Conservation (phyloP, 2,113 vertebrate genomes). For the Xiphophorus maculatus region DNA sequence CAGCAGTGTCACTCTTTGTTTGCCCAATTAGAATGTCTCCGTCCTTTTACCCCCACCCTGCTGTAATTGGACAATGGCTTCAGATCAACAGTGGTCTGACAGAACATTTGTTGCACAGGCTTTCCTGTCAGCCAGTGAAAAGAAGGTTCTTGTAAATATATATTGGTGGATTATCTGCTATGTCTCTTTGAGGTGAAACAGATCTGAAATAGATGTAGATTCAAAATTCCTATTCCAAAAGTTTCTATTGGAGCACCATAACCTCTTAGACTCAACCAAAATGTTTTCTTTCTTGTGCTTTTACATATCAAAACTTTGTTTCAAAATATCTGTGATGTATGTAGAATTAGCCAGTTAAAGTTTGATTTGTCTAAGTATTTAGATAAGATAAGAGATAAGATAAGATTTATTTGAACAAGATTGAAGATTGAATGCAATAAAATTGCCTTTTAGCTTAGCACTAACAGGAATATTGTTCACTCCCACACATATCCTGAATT, state of each 20-base stretch:
- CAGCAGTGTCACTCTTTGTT: constrained; percentile 61
- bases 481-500: constrained; percentile 16
- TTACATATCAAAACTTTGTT: neutral
- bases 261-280: neutral
- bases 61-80: constrained; percentile 64
- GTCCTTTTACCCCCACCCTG: constrained; percentile 33
- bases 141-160: neutral
- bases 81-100: constrained; percentile 56
- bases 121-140: constrained; percentile 48
- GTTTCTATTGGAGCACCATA: neutral
- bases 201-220: neutral
- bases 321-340: too few relatives aligned
- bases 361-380: neutral
- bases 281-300: neutral
- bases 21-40: constrained; percentile 36
- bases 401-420: neutral
- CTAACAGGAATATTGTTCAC: too few relatives aligned
- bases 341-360: neutral
- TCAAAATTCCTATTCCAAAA: too few relatives aligned
- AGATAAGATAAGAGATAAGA: too few relatives aligned
- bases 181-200: neutral
- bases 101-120: constrained; percentile 50
- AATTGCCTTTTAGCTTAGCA: too few relatives aligned
- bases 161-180: constrained; percentile 60
- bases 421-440: neutral